These are phyloP conservation scores for Saturnia pavonia DNA, from an alignment of 2,888 invertebrate species.

Conservation along the genomic window DNA sequence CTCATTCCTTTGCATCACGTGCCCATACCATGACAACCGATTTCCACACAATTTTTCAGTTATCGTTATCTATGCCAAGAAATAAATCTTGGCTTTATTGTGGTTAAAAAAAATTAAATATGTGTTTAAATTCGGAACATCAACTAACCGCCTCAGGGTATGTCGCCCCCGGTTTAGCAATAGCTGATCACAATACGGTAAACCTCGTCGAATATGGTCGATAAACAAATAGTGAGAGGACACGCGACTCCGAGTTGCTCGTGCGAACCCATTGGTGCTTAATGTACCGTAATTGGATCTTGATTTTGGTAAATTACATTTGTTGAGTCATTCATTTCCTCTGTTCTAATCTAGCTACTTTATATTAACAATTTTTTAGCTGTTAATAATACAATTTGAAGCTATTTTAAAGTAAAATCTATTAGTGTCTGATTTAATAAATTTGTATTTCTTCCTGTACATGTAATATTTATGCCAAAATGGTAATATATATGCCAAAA, in stretches of 20 bases:
- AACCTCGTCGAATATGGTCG: slow-evolving; percentile 68
- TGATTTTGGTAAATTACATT: slow-evolving; percentile 57
- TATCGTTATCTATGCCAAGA: no score
- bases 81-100: no score
- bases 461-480: no score
- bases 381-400: background rate
- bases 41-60: no score
- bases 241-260: slow-evolving; percentile 62
- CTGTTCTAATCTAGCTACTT: background rate
- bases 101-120: no score
- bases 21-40: no score
- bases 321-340: slow-evolving; percentile 44
- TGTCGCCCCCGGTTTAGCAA: slow-evolving; percentile 45
- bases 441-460: no score
- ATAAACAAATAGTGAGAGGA: slow-evolving; percentile 67
- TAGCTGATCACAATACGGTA: slow-evolving; percentile 68
- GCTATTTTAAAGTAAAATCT: background rate
- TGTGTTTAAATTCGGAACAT: background rate
- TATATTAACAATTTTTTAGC: background rate
- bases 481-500: no score
- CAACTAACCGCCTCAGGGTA: slow-evolving; percentile 33
- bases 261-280: slow-evolving; percentile 60
- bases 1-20: no score
- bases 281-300: slow-evolving; percentile 77
- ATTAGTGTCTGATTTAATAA: no score